Evolutionary conservation across 2,888 invertebrate genomes (phyloP).

Genomic region (Sphinx pinastri): DNA sequence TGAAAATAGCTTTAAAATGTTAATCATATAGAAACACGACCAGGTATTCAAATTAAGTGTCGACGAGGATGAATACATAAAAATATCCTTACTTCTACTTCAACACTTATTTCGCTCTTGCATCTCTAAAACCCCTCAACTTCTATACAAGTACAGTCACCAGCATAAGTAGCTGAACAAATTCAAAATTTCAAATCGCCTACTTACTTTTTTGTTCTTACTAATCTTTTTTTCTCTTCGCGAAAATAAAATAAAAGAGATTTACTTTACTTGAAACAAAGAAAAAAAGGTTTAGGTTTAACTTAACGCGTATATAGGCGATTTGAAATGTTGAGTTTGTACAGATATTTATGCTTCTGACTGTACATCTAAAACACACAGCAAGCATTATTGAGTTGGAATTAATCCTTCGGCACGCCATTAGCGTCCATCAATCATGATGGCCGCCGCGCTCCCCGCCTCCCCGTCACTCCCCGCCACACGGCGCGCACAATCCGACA

Average conservation of each 20-base stretch:
- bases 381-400: conserved; percentile 23
- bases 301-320: too few species aligned
- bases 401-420: conserved; percentile 49
- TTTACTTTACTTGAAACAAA: too few species aligned
- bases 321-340: too few species aligned
- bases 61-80: not conserved
- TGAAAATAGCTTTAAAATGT: too few species aligned
- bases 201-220: too few species aligned
- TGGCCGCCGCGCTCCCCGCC: conserved; percentile 30
- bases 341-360: too few species aligned
- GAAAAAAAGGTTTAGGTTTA: too few species aligned
- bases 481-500: conserved; percentile 57
- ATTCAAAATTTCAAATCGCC: too few species aligned
- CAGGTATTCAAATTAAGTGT: not conserved
- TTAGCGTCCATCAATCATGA: conserved; percentile 62
- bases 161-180: too few species aligned
- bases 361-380: conserved; percentile 17
- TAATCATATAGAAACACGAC: not conserved
- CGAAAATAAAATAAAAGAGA: too few species aligned
- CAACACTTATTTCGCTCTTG: not conserved
- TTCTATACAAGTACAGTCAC: conserved; percentile 5
- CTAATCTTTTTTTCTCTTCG: too few species aligned
- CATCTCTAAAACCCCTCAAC: not conserved
- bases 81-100: not conserved
- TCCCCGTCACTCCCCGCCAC: conserved; percentile 34